Conservation (phyloP, 2,113 vertebrate species). For the Vidua chalybeata region DNA sequence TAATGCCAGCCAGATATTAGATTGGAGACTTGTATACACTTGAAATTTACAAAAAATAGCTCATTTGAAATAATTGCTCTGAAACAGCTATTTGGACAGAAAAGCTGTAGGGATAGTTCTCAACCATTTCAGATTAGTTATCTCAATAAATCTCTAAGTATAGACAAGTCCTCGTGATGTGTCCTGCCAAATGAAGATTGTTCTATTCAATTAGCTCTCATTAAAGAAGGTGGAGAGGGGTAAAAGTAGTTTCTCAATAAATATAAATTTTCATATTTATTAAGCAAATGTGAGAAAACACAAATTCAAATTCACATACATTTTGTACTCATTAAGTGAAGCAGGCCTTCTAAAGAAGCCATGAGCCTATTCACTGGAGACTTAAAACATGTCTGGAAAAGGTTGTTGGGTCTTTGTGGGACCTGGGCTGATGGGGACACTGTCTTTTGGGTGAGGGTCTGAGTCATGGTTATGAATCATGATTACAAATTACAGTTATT, state of each 20-base stretch:
- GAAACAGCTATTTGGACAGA: slow-evolving; percentile 43
- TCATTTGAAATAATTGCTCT: slow-evolving; percentile 58
- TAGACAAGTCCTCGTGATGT: slow-evolving; percentile 14
- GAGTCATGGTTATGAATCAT: not conserved
- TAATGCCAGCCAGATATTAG: slow-evolving; percentile 30
- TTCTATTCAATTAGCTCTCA: slow-evolving; percentile 51
- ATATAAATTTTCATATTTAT: slow-evolving; percentile 37
- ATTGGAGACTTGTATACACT: slow-evolving; percentile 51
- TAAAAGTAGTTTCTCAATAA: slow-evolving; percentile 24
- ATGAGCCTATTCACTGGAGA: not conserved
- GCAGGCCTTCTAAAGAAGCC: not conserved
- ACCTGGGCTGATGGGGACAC: not conserved
- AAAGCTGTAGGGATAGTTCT: slow-evolving; percentile 64
- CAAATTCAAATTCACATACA: not conserved
- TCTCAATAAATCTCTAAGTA: slow-evolving; percentile 56
- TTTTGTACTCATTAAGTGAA: not conserved
- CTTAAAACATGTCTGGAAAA: not conserved
- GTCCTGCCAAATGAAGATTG: slow-evolving; percentile 18
- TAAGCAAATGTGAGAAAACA: not conserved
- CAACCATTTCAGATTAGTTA: slow-evolving; percentile 48
- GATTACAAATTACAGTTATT: not conserved
- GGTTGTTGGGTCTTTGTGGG: not conserved
- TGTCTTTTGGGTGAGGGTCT: not conserved
- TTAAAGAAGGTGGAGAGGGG: slow-evolving; percentile 20
- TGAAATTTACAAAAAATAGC: slow-evolving; percentile 64